Conservation (phyloP, 2,113 vertebrate genomes). For the Nothobranchius kuhntae region DNA sequence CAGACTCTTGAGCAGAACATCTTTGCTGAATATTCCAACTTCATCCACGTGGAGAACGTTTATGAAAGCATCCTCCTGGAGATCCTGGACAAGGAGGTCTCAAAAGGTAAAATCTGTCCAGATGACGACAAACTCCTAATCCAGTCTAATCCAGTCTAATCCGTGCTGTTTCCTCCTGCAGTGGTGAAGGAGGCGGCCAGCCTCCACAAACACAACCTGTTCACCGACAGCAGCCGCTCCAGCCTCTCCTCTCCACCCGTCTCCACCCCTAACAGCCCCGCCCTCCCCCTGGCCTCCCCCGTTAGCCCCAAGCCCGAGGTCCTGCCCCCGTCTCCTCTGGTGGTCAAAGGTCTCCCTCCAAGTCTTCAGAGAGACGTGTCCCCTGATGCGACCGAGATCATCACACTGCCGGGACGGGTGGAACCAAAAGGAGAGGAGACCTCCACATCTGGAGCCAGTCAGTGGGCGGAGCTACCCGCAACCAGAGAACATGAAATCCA, state of each 20-base stretch:
- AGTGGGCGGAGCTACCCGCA: too few species aligned
- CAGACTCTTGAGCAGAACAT: slow-evolving; percentile 85
- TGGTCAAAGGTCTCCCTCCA: slow-evolving; percentile 13
- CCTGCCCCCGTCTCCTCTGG: slow-evolving; percentile 34
- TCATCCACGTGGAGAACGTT: slow-evolving; percentile 89
- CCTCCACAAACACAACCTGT: slow-evolving; percentile 90
- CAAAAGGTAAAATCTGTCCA: slow-evolving; percentile 79
- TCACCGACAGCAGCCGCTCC: slow-evolving; percentile 85
- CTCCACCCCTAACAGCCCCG: slow-evolving; percentile 82
- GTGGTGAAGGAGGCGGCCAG: slow-evolving; percentile 90
- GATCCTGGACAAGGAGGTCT: slow-evolving; percentile 83
- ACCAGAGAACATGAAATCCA: not conserved
- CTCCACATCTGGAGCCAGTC: not conserved
- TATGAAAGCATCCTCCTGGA: slow-evolving; percentile 89
- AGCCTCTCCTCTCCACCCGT: slow-evolving; percentile 76
- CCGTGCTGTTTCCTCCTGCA: slow-evolving; percentile 49
- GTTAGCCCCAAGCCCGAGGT: not conserved
- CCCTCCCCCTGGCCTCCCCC: slow-evolving; percentile 29
- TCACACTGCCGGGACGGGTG: not conserved
- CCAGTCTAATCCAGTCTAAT: not conserved
- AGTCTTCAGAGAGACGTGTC: not conserved
- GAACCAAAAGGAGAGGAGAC: not conserved
- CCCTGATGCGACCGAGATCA: fast-evolving
- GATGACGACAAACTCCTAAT: too few species aligned
- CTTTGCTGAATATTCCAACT: slow-evolving; percentile 83